Conservation (phyloP, 2,888 invertebrate species). For the Cheilosia vernalis region DNA sequence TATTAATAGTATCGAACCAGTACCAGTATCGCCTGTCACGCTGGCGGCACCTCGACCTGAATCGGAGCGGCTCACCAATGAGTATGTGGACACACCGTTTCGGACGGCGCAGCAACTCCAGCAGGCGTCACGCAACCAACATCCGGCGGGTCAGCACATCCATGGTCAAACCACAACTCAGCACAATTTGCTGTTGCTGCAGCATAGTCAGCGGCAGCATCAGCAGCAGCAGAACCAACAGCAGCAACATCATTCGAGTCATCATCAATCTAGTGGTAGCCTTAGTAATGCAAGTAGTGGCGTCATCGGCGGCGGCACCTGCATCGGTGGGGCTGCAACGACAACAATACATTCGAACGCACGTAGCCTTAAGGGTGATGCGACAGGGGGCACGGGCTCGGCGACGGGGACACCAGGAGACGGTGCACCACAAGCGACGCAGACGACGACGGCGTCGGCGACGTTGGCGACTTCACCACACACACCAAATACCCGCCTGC, state of each 20-base stretch:
- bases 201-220: conserved; percentile 84
- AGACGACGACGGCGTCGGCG: conserved; percentile 77
- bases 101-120: conserved; percentile 84
- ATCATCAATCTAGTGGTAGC: conserved; percentile 76
- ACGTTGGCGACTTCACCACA: conserved; percentile 76
- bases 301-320: conserved; percentile 77
- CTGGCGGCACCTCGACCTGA: conserved; percentile 91
- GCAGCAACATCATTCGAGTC: conserved; percentile 78
- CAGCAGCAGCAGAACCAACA: conserved; percentile 77
- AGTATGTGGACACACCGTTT: conserved; percentile 95
- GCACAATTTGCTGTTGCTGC: conserved; percentile 85
- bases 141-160: conserved; percentile 83
- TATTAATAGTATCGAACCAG: conserved; percentile 82
- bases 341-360: conserved; percentile 77
- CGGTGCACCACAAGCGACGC: conserved; percentile 75
- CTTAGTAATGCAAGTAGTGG: conserved; percentile 76
- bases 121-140: conserved; percentile 84
- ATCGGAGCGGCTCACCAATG: conserved; percentile 93
- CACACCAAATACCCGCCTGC: conserved; percentile 68
- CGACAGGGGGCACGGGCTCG: conserved; percentile 66
- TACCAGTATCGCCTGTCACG: conserved; percentile 83
- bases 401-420: conserved; percentile 68
- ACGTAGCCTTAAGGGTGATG: conserved; percentile 76
- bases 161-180: conserved; percentile 84
- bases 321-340: conserved; percentile 68